A percentile compares a stretch with the other conserved stretches of the same genome.
Conservation (phyloP, 2,113 vertebrate genomes). For the Columbina picui region DNA sequence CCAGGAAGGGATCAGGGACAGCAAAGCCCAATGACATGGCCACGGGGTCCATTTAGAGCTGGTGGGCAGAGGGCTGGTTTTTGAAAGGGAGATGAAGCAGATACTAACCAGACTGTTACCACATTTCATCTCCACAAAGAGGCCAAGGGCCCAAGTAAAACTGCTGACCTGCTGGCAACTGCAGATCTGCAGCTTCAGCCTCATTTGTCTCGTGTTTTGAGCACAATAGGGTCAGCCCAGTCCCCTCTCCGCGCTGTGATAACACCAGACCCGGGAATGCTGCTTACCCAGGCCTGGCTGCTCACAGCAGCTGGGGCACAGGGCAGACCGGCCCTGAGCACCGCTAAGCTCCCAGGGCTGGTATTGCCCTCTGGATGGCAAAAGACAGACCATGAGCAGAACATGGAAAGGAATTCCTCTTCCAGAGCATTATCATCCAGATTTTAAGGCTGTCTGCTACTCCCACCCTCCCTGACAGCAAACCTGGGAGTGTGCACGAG, state of each 20-base stretch:
- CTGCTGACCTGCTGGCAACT: constrained; percentile 39
- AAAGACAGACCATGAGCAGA: not conserved
- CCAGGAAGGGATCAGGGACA: not conserved
- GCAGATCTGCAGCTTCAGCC: constrained; percentile 26
- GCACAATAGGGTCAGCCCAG: not conserved
- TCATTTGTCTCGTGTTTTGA: constrained; percentile 18
- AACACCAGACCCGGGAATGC: fast-evolving
- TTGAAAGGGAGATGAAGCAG: not conserved
- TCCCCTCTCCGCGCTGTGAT: not conserved
- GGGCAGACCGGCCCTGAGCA: not conserved
- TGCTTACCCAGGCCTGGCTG: not conserved
- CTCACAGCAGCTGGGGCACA: fast-evolving
- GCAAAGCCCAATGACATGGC: not conserved
- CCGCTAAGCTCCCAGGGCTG: not conserved
- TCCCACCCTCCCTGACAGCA: not conserved
- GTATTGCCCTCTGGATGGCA: not conserved
- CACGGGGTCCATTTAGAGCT: fast-evolving
- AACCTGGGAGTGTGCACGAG: not conserved
- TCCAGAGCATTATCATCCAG: not conserved
- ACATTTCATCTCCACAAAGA: not conserved
- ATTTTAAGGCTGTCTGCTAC: not conserved
- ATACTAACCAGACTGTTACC: not conserved
- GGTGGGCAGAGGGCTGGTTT: not conserved
- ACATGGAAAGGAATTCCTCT: not conserved
- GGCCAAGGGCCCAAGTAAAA: not conserved